A percentile compares a stretch with the other conserved stretches of the same genome.
Evolutionary conservation across 2,888 invertebrate genomes (phyloP).

Genomic region (Euzophera pinguis): DNA sequence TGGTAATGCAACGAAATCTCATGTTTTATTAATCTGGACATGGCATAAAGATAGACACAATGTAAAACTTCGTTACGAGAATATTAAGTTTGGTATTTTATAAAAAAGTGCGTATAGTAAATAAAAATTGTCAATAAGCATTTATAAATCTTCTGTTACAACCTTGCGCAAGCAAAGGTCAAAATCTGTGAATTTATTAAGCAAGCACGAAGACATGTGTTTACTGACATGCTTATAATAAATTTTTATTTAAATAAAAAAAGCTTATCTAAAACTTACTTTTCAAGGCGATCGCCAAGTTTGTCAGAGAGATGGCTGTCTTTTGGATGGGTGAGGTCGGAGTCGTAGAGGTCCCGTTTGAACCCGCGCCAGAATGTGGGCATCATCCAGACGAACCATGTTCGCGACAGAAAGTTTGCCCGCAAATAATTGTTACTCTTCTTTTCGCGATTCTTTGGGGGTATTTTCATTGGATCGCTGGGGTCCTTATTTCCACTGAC

Average conservation of each 20-base stretch:
- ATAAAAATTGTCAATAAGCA: not conserved
- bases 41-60: not conserved
- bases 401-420: slow-evolving; percentile 61
- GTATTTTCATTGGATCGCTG: slow-evolving; percentile 63
- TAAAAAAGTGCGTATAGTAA: not conserved
- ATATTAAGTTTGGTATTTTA: slow-evolving; percentile 1
- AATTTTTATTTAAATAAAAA: slow-evolving; percentile 1
- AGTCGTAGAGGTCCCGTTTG: slow-evolving; percentile 81
- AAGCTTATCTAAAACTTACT: slow-evolving; percentile 61
- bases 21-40: slow-evolving; percentile 3
- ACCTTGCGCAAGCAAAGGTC: slow-evolving; percentile 8
- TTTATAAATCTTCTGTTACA: not conserved
- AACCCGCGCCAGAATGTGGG: slow-evolving; percentile 81
- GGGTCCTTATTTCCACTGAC: slow-evolving; percentile 72
- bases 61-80: not conserved
- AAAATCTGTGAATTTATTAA: slow-evolving; percentile 7
- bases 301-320: slow-evolving; percentile 82
- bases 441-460: slow-evolving; percentile 69
- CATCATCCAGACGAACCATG: slow-evolving; percentile 78
- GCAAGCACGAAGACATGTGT: not conserved
- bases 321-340: slow-evolving; percentile 85
- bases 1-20: not conserved
- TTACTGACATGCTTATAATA: slow-evolving; percentile 7
- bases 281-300: slow-evolving; percentile 82
- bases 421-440: slow-evolving; percentile 68